Conservation (phyloP, 1,140 invertebrate genomes). For the Drosophila trapezifrons region DNA sequence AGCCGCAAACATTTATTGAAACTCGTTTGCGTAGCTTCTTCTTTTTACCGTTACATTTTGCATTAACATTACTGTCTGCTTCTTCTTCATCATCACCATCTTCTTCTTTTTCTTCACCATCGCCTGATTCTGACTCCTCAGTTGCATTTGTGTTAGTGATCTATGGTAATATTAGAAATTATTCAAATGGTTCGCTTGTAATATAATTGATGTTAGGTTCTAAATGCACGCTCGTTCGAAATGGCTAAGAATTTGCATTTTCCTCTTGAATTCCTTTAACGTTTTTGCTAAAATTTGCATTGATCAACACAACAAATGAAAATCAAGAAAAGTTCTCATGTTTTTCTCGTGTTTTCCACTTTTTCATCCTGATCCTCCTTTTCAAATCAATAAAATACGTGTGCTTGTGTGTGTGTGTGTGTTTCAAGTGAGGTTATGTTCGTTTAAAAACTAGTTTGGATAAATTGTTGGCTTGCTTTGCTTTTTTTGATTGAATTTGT, state of each 20-base stretch:
- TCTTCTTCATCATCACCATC: neutral
- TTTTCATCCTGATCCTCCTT: neutral
- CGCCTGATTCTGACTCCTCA: slow-evolving; percentile 28
- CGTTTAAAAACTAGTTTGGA: slow-evolving; percentile 55
- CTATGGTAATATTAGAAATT: slow-evolving; percentile 33
- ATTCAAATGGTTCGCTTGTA: slow-evolving; percentile 40
- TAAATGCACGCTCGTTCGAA: slow-evolving; percentile 78
- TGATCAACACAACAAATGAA: slow-evolving; percentile 62
- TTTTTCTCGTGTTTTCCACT: slow-evolving; percentile 11
- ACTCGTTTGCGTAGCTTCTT: slow-evolving; percentile 37
- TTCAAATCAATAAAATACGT: slow-evolving; percentile 46
- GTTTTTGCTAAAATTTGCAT: slow-evolving; percentile 49
- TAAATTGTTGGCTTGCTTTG: slow-evolving; percentile 61
- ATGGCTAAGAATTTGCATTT: slow-evolving; percentile 74
- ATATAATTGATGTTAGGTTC: slow-evolving; percentile 48
- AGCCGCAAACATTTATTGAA: slow-evolving; percentile 51
- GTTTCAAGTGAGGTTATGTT: slow-evolving; percentile 15
- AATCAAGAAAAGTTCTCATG: slow-evolving; percentile 46
- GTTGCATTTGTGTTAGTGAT: slow-evolving; percentile 41
- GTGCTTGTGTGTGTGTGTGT: slow-evolving; percentile 36
- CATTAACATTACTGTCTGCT: slow-evolving; percentile 20
- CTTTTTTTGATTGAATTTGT: slow-evolving; percentile 49
- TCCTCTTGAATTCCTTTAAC: slow-evolving; percentile 27
- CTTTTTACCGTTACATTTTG: slow-evolving; percentile 11
- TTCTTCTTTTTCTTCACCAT: neutral